These are phyloP conservation scores for Neria commutata DNA, from an alignment of 2,888 invertebrate genomes.

Conservation along the genomic window DNA sequence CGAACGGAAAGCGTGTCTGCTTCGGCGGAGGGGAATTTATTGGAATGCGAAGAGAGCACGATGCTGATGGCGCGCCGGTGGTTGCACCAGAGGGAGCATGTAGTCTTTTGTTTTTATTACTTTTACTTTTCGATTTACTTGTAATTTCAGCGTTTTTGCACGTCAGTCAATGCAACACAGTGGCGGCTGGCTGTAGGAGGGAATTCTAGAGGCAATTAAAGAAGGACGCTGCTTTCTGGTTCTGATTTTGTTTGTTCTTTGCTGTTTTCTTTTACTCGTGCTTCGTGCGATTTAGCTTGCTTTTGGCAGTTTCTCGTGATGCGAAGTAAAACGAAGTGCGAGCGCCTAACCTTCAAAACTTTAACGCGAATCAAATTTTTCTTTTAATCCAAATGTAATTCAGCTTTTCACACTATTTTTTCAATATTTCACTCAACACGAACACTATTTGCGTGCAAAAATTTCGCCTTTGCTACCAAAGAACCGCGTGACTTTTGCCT, in stretches of 20 bases:
- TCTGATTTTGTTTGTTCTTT: neutral
- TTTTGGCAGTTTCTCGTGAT: neutral
- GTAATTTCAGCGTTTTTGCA: neutral
- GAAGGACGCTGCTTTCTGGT: neutral
- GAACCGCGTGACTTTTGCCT: conserved; percentile 36
- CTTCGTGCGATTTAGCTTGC: neutral
- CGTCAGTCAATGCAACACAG: neutral
- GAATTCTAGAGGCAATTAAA: too few relatives aligned
- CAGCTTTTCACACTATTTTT: conserved; percentile 4
- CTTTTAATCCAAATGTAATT: neutral
- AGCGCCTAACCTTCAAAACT: conserved; percentile 51
- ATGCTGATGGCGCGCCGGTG: conserved; percentile 42
- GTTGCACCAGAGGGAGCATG: conserved; percentile 33
- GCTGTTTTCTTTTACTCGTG: neutral
- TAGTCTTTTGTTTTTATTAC: neutral
- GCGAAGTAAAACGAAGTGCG: too few relatives aligned
- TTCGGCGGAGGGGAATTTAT: neutral
- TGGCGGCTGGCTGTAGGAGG: too few relatives aligned
- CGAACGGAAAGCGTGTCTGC: neutral
- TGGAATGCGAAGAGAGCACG: conserved; percentile 8
- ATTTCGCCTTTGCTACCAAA: conserved; percentile 10
- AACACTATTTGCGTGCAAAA: conserved; percentile 8
- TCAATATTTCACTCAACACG: neutral
- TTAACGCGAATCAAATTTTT: conserved; percentile 2
- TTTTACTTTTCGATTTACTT: conserved; percentile 4